Evolutionary conservation across 2,797 vertebrate genomes (phyloP).

Genomic region (Poeciliopsis turneri): DNA sequence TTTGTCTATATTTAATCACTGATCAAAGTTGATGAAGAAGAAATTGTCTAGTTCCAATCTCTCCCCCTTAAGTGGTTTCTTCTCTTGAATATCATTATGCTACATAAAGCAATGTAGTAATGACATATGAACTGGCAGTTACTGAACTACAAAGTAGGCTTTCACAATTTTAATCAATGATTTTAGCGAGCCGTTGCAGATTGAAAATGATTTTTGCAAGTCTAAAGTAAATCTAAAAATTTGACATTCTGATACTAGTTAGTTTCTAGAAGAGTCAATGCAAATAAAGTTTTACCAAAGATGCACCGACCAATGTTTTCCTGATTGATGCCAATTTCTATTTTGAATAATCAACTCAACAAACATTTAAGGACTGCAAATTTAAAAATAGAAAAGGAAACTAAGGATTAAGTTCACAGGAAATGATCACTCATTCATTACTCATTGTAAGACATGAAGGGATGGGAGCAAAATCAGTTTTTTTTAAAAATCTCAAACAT

Average conservation of each 20-base stretch:
- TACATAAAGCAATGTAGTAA: background rate
- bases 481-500: background rate
- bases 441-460: background rate
- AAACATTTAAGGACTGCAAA: background rate
- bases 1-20: background rate
- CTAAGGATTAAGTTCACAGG: background rate
- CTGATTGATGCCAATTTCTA: background rate
- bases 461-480: background rate
- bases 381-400: background rate
- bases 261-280: background rate
- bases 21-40: background rate
- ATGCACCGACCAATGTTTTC: background rate
- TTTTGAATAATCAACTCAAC: background rate
- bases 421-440: background rate
- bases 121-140: background rate
- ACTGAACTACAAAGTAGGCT: background rate
- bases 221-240: background rate
- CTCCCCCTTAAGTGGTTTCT: background rate
- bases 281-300: background rate
- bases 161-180: background rate
- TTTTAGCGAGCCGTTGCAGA: background rate
- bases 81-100: background rate
- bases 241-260: background rate
- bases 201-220: background rate
- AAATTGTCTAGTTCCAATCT: background rate